Evolutionary conservation across 2,797 vertebrate genomes (phyloP), one percentile per base, ranked within the genome.

Genomic region (Odontamblyopus lacepedii): DNA sequence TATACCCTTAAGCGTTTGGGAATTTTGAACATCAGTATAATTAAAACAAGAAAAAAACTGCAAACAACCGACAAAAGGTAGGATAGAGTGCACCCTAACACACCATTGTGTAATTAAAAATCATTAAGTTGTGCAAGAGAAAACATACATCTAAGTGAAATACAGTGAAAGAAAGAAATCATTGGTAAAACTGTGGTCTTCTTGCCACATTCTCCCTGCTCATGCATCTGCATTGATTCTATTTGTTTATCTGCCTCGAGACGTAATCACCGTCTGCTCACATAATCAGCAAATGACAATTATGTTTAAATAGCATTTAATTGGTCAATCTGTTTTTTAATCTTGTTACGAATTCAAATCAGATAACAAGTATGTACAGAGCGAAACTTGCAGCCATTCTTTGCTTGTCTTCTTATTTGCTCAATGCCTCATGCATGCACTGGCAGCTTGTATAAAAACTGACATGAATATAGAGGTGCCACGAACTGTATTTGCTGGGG

Each of bases 401-500:
- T 32, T 15, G 15, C 59, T 30, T 13, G 4, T 61, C 6, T 16
- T 16, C 5, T 26, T 29, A 59, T 26, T 48, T 0, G 44, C 59
- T 4, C 59, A 61, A 6, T 57, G 50, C 55, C 38, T 55, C 27
- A 29, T 44, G 44, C 16, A 38, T 60, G 44, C 19, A 51, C 60
- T 55, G 26, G 69, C 65, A 70, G 62, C 35, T 13, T 74, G 41
- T 77, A 78, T 55, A 76, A 48, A 44, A 48, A 48, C 44, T 62
- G 73, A 59, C 2, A 18, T 41, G 41, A 59, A 71, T 67, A 70
- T 55, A 32, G 51, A 72, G 64, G 32, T 60, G 38, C 67, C 5
- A 61, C 50, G 73, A 79, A 84, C 74, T 74, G 66, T 81, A 79
- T 70, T 82, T 78, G 18, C 73, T 62, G 6, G 56, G 61, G 71